phyloP scores from a whole-genome alignment of 2,113 vertebrate species.

The Eidolon helvum region DNA sequence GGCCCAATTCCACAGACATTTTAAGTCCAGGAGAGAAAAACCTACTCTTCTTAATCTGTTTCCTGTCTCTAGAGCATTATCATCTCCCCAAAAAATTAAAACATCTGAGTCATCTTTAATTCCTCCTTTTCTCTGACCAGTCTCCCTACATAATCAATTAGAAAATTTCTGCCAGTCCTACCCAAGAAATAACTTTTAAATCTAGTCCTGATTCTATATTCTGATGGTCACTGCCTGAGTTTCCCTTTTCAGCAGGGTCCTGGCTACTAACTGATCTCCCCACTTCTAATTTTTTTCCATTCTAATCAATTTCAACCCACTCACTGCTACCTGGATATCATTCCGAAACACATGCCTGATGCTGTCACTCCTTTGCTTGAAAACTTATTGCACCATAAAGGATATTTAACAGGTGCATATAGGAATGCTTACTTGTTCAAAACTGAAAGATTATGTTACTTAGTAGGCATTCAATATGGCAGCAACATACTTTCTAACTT shows the following conservation, averaged over 20 bases:
- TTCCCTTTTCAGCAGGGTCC: background rate
- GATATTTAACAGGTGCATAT: background rate
- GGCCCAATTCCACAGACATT: background rate
- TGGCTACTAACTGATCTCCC: background rate
- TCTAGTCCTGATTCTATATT: background rate
- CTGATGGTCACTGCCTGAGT: background rate
- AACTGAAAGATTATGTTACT: background rate
- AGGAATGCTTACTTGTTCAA: background rate
- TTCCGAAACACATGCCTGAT: background rate
- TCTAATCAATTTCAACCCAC: background rate
- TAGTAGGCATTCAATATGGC: background rate
- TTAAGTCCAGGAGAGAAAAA: background rate
- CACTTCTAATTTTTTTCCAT: background rate
- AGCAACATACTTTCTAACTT: background rate
- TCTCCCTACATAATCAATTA: background rate
- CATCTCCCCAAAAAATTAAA: background rate
- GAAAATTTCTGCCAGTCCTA: background rate
- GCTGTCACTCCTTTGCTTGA: background rate
- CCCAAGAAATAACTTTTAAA: background rate
- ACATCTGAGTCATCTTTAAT: background rate
- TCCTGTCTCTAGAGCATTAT: background rate
- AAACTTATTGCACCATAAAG: background rate
- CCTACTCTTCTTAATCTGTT: background rate
- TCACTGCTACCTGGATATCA: background rate
- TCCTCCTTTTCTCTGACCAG: background rate